Evolutionary conservation across 2,797 vertebrate species (phyloP), one percentile per base, ranked within the genome.

Genomic region (Dallia pectoralis): DNA sequence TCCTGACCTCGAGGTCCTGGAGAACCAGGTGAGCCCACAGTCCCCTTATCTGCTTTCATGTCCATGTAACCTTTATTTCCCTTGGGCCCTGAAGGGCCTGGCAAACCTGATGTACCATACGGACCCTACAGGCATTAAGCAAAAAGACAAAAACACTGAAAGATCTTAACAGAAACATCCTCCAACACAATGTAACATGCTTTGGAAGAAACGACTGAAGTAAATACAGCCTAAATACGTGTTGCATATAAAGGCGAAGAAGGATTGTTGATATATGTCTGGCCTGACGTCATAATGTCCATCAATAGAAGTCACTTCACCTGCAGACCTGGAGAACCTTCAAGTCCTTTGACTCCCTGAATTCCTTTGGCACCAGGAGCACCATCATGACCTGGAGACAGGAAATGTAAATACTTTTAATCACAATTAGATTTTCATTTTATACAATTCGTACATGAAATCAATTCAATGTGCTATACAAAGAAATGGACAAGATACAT

Each of bases 21-120:
- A 0, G 0, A 0, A 0, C 91, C 91, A 0, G 0, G 59, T 0
- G 49, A 15, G 29, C 91, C 91, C 0, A 69, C 68, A 15, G 80
- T 74, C 12, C 91, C 91, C 49, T 85, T 89, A 72, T 75, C 73
- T 1, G 86, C 89, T 0, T 78, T 27, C 36, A 73, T 36, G 0
- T 27, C 48, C 78, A 86, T 84, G 73, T 84, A 25, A 9, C 89
- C 89, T 3, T 73, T 86, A 0, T 89, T 83, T 0, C 91, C 91
- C n/a, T 76, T 12, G 1, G 47, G 69, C 36, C 91, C 91, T 2
- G 76, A 25, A 30, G 47, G 0, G 0, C 91, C 91, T 0, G 25
- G 72, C 4, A 15, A 1, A 1, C 91, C 91, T 0, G 82, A 85
- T 3, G 68, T 5, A 25, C 91, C 91, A 69, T 70, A 73, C n/a